These are phyloP conservation scores for Rhinoptilus africanus DNA, from an alignment of 2,113 vertebrate species.

Conservation along the genomic window DNA sequence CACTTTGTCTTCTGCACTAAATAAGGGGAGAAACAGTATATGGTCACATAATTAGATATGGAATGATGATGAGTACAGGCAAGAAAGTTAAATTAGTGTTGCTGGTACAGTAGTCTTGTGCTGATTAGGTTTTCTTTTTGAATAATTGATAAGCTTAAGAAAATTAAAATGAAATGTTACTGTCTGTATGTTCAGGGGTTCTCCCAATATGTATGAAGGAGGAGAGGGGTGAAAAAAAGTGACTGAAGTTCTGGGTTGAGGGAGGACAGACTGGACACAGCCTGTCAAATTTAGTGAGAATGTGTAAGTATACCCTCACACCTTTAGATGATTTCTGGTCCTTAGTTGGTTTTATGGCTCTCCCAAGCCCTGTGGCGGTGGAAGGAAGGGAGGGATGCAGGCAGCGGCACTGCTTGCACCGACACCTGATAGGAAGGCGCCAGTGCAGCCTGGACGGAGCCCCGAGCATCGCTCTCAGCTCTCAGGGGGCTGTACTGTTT, in stretches of 20 bases:
- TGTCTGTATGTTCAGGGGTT: neutral
- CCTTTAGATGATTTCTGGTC: neutral
- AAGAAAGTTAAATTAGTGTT: neutral
- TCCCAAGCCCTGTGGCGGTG: neutral
- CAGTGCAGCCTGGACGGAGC: neutral
- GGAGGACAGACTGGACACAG: neutral
- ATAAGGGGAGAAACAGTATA: neutral
- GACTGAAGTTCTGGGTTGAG: neutral
- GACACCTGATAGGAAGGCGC: conserved; percentile 53
- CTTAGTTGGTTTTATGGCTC: neutral
- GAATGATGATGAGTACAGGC: neutral
- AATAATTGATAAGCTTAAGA: neutral
- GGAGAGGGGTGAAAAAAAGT: neutral
- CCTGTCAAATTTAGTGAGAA: too few relatives aligned
- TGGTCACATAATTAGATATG: neutral
- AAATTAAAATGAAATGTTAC: neutral
- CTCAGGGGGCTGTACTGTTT: neutral
- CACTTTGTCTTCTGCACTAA: neutral
- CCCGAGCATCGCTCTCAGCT: neutral
- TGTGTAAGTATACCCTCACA: too few relatives aligned
- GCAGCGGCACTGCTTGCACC: conserved; percentile 5
- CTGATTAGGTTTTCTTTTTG: neutral
- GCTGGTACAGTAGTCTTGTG: neutral
- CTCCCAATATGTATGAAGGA: neutral
- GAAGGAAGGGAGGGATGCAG: neutral